Base-by-base conservation (phyloP, 2,888 invertebrate species). In the Nomada fucata region DNA sequence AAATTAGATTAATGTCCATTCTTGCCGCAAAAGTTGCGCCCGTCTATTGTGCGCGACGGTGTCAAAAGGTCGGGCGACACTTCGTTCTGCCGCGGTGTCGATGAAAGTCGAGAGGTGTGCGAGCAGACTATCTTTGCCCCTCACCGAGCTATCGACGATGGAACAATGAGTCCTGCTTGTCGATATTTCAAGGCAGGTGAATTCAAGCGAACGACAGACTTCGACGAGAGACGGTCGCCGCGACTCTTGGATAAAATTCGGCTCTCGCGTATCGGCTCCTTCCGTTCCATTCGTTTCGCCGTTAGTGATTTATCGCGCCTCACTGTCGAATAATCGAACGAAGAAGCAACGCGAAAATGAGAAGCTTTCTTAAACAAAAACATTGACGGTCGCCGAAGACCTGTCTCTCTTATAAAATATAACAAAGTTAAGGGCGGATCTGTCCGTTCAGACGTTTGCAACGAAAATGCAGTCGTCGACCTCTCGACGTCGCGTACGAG, bases 141-240 rank as follows among this genome's bases (percentile, higher is more conserved):
- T 13, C 18, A 29, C 23, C 13, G 63, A 9, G n/a, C 53, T 44
- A 78, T 65, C 53, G 63, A 60, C 44, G 11, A n/a, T n/a, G 18
- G 59, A 73, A 81, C 82, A 81, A 76, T 76, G 53, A 68, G 57
- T 42, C 47, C 65, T 18, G 70, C 50, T 60, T 63, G 57, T 76
- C 76, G 71, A 84, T 84, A 84, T 84, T 79, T 84, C 84, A 74
- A 73, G 76, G 47, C 47, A 53, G 23, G 36, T 65, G 72, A 63
- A 61, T 65, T 52, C 70, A 36, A 42, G 47, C 79, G 67, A 61
- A 36, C 29, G 72, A 60, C 68, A 63, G 47, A 69, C 57, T 64
- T 72, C 47, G 72, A 69, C 59, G 42, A 47, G 71, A 47, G 57
- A 52, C 52, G 47, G 20, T 52, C 71, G 50, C 44, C 52, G 42